These are phyloP conservation scores for Caenorhabditis becei DNA, from an alignment of 2,888 invertebrate species.

Conservation along the genomic window DNA sequence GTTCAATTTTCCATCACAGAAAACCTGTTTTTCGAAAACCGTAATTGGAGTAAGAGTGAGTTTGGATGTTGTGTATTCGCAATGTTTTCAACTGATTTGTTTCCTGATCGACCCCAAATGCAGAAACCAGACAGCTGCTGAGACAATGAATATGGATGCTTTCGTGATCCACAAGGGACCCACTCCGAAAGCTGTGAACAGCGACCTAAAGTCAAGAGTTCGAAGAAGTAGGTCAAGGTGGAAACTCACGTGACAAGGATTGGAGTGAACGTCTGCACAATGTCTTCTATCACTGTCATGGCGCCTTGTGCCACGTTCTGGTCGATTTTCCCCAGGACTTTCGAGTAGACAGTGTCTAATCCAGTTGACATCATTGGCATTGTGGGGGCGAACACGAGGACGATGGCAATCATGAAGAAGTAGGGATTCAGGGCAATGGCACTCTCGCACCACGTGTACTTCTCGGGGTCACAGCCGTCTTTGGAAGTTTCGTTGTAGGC, in stretches of 20 bases:
- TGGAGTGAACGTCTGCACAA: slow-evolving; percentile 63
- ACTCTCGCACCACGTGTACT: slow-evolving; percentile 32
- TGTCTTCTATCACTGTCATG: slow-evolving; percentile 65
- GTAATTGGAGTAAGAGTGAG: too few relatives aligned
- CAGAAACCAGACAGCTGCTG: slow-evolving; percentile 27
- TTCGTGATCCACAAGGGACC: slow-evolving; percentile 49
- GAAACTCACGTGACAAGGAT: slow-evolving; percentile 61
- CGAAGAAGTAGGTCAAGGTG: background rate
- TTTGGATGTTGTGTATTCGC: too few relatives aligned
- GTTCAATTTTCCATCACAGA: too few relatives aligned
- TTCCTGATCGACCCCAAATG: slow-evolving; percentile 21
- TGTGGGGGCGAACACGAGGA: slow-evolving; percentile 38
- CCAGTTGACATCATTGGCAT: slow-evolving; percentile 59
- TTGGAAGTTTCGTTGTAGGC: slow-evolving; percentile 28
- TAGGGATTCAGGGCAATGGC: slow-evolving; percentile 40
- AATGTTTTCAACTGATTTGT: background rate
- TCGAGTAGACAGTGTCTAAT: slow-evolving; percentile 66
- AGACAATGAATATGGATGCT: slow-evolving; percentile 2
- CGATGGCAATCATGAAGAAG: slow-evolving; percentile 36
- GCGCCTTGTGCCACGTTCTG: slow-evolving; percentile 68
- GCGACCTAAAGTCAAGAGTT: slow-evolving; percentile 22
- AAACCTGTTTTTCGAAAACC: too few relatives aligned
- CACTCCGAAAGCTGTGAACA: slow-evolving; percentile 47
- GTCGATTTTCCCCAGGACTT: slow-evolving; percentile 68
- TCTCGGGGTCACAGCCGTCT: slow-evolving; percentile 20